phyloP scores from a whole-genome alignment of 2,888 invertebrate species.

The Holacanthella duospinosa region DNA sequence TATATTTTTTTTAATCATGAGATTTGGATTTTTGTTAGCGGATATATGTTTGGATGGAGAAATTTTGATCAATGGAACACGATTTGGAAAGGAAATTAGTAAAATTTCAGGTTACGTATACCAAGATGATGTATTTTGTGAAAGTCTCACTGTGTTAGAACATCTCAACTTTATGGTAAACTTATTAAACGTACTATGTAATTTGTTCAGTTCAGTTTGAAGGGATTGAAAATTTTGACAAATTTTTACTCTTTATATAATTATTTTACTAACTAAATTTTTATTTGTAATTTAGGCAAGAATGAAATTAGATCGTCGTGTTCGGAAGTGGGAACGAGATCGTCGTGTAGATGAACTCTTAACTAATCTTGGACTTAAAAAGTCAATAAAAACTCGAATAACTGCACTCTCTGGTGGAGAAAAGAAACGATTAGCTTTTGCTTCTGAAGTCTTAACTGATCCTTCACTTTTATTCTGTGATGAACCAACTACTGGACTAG shows the following conservation, averaged over 20 bases:
- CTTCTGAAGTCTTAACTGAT: slow-evolving; percentile 64
- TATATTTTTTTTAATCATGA: slow-evolving; percentile 19
- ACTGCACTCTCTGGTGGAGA: slow-evolving; percentile 90
- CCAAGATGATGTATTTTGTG: slow-evolving; percentile 81
- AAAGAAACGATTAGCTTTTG: slow-evolving; percentile 81
- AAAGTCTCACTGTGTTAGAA: slow-evolving; percentile 71
- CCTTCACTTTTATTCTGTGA: slow-evolving; percentile 46
- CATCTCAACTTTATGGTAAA: slow-evolving; percentile 76
- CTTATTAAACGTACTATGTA: too few species aligned
- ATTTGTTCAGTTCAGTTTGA: background rate
- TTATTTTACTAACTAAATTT: too few species aligned
- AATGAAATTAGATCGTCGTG: slow-evolving; percentile 64
- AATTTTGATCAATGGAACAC: slow-evolving; percentile 62
- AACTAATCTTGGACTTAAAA: slow-evolving; percentile 58
- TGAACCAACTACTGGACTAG: slow-evolving; percentile 50
- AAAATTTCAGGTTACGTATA: slow-evolving; percentile 78
- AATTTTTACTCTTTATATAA: too few species aligned
- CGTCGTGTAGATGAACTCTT: slow-evolving; percentile 59
- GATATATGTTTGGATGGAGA: slow-evolving; percentile 65
- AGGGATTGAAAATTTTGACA: too few species aligned
- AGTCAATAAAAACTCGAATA: slow-evolving; percentile 63
- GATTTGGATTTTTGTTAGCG: slow-evolving; percentile 46
- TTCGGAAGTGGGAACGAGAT: slow-evolving; percentile 51
- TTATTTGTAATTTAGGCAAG: slow-evolving; percentile 52
- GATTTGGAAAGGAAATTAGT: slow-evolving; percentile 63